Evolutionary conservation across 1,140 invertebrate genomes (phyloP), one percentile per base, ranked within the genome.

Genomic region (Prorops nasuta): DNA sequence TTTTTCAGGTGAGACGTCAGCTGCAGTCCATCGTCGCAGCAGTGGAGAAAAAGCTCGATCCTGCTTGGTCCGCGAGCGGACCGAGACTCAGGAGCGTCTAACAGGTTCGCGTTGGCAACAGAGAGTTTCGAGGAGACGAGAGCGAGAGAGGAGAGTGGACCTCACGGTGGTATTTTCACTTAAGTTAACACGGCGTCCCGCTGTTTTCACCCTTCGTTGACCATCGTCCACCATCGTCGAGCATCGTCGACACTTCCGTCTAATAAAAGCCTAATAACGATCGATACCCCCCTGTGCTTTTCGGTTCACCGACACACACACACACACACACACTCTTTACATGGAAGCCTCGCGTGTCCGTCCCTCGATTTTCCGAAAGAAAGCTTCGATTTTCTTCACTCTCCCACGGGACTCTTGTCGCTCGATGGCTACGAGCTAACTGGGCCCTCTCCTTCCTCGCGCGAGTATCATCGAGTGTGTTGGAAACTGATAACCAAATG

Each of bases 241-340:
- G n/a, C n/a, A n/a, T n/a, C 9, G 19, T 21, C 52, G 28, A 58
- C 51, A 60, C 66, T 63, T 70, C 54, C 63, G 44, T 68, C 68
- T 66, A 68, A 72, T 72, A 69, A 69, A 71, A 71, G 67, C 64
- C 62, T 60, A 64, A 65, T 65, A 66, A 65, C 66, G 70, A 60
- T 69, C 70, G 61, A 73, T 73, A 71, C 14, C 51, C 28, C 43
- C 38, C 35, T 49, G 43, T 51, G 55, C 57, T 58, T 49, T 31
- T 16, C 41, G 18, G 14, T 19, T 41, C 40, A 20, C 15, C 22
- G 41, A n/a, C n/a, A n/a, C n/a, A n/a, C n/a, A n/a, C n/a, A n/a
- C n/a, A n/a, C n/a, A n/a, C n/a, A n/a, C n/a, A n/a, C n/a, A n/a
- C n/a, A n/a, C n/a, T n/a, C n/a, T n/a, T n/a, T n/a, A n/a, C n/a